These are phyloP conservation scores for Strigamia maritima DNA, from an alignment of 2,888 invertebrate species.

Conservation along the genomic window DNA sequence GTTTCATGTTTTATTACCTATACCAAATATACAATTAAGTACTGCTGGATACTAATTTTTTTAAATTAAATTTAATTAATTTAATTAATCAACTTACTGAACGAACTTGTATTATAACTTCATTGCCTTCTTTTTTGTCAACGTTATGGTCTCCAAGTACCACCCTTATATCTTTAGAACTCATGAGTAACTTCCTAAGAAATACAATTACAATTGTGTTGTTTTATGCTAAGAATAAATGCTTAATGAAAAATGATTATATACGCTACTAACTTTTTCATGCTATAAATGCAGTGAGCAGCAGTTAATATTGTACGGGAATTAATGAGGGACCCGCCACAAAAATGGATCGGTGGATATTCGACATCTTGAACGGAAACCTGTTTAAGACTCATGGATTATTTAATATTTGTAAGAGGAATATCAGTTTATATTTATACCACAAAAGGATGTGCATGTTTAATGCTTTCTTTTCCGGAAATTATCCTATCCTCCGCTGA, in stretches of 20 bases:
- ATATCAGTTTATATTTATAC: background rate
- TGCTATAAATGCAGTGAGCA: background rate
- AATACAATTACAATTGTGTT: background rate
- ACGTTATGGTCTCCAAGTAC: background rate
- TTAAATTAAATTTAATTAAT: background rate
- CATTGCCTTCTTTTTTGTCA: background rate
- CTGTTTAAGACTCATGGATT: background rate
- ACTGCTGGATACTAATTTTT: no score
- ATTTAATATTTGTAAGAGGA: background rate
- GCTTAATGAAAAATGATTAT: no score
- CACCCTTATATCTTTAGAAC: background rate
- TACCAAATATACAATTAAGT: background rate
- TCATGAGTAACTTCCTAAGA: background rate
- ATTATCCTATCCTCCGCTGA: background rate
- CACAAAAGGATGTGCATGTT: background rate
- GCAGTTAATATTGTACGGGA: conserved; percentile 6
- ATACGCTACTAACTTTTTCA: background rate
- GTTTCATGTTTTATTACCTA: background rate
- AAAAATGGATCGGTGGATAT: background rate
- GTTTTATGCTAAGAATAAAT: no score
- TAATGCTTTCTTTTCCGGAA: background rate
- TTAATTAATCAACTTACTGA: background rate
- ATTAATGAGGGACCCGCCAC: conserved; percentile 1
- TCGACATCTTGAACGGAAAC: background rate
- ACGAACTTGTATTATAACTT: background rate